A percentile compares a stretch with the other conserved stretches of the same genome.
These are phyloP conservation scores for Listronotus bonariensis DNA, from an alignment of 1,140 invertebrate genomes.

Conservation along the genomic window DNA sequence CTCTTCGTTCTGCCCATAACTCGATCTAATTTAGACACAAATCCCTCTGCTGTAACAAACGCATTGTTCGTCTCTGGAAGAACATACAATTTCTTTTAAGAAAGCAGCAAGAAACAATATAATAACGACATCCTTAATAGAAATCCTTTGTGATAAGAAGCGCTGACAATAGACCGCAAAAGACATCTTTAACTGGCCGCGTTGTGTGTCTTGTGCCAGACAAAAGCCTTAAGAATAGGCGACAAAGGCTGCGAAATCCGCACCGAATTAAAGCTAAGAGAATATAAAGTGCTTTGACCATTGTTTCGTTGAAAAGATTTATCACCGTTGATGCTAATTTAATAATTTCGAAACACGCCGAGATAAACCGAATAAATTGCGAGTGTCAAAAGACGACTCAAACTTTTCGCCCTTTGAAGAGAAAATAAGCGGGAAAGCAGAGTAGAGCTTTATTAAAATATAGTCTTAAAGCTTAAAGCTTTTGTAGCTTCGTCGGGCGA, in stretches of 20 bases:
- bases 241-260: constrained; percentile 26
- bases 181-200: constrained; percentile 30
- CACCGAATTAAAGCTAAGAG: constrained; percentile 28
- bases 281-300: constrained; percentile 32
- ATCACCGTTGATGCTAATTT: constrained; percentile 33
- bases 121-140: constrained; percentile 25
- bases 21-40: constrained; percentile 2
- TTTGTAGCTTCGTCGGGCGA: constrained; percentile 23
- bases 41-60: not conserved
- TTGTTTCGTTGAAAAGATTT: constrained; percentile 31
- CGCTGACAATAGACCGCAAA: constrained; percentile 29
- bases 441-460: constrained; percentile 27
- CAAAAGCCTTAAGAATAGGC: constrained; percentile 21
- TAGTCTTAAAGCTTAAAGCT: constrained; percentile 28
- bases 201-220: constrained; percentile 16
- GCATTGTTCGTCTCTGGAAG: not conserved
- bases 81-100: constrained; percentile 16
- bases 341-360: constrained; percentile 32
- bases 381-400: constrained; percentile 28
- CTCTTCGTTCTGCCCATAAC: not conserved
- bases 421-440: constrained; percentile 26
- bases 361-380: constrained; percentile 33
- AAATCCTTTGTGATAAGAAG: constrained; percentile 16
- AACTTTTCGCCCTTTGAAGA: constrained; percentile 30
- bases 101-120: constrained; percentile 18